Evolutionary conservation across 2,888 invertebrate species (phyloP).

Genomic region (Cephus pygmeus): DNA sequence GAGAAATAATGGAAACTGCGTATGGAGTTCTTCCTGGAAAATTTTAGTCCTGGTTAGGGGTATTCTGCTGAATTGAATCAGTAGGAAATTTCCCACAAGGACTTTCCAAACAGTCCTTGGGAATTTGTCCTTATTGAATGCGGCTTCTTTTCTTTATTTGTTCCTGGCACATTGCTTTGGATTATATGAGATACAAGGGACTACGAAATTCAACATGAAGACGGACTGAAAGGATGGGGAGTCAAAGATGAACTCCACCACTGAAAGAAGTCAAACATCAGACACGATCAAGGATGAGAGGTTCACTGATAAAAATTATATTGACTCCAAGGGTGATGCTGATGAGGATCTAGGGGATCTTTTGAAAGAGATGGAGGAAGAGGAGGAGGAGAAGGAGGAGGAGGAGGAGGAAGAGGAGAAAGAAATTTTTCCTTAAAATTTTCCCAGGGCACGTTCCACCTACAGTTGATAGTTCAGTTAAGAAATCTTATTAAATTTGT

Average conservation of each 20-base stretch:
- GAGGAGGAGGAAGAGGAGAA: too few relatives aligned
- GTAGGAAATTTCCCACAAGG: background rate
- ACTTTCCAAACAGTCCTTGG: background rate
- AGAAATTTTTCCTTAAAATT: background rate
- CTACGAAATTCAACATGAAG: background rate
- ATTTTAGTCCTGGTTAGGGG: background rate
- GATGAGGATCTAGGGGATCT: background rate
- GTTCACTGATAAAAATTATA: background rate
- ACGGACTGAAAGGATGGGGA: background rate
- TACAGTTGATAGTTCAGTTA: background rate
- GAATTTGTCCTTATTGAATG: background rate
- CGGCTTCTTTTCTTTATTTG: background rate
- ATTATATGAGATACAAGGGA: background rate
- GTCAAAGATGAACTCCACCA: background rate
- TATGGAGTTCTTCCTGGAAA: background rate
- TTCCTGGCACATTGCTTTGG: background rate
- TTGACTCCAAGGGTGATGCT: background rate
- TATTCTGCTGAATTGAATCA: background rate
- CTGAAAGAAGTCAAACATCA: background rate
- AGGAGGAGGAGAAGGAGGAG: background rate
- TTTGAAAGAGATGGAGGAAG: background rate
- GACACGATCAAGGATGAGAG: background rate
- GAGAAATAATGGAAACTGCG: background rate
- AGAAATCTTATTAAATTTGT: background rate
- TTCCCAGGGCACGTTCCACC: background rate